Conservation (phyloP, 2,113 vertebrate species). For the Platysteira castanea region DNA sequence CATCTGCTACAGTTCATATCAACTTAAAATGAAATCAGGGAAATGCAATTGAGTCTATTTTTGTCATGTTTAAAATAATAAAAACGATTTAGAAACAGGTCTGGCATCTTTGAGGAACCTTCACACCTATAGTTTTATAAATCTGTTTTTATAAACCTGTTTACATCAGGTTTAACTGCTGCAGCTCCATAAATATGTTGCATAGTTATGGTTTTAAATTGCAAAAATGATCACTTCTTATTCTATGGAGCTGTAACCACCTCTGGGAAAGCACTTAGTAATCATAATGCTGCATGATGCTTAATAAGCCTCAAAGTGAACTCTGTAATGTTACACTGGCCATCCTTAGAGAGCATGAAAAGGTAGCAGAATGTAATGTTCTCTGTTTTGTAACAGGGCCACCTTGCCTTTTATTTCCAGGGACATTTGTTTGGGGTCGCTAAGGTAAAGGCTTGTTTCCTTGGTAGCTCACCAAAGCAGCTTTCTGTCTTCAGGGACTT, state of each 20-base stretch:
- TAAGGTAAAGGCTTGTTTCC: neutral
- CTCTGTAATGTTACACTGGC: neutral
- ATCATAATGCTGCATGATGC: fast-evolving
- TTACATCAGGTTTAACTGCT: neutral
- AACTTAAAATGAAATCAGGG: neutral
- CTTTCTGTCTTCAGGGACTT: neutral
- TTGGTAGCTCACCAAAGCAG: neutral
- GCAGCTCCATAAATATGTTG: neutral
- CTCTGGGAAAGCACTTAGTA: neutral
- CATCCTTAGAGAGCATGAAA: neutral
- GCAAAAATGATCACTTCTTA: neutral
- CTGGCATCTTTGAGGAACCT: neutral
- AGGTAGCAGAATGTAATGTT: neutral
- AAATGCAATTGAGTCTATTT: neutral
- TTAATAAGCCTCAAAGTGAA: neutral
- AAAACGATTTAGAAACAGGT: neutral
- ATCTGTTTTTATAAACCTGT: neutral
- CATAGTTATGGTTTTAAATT: neutral
- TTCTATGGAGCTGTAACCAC: neutral
- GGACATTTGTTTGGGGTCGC: neutral
- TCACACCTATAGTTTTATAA: neutral
- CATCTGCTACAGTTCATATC: neutral
- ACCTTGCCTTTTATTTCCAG: neutral
- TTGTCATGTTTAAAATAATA: neutral
- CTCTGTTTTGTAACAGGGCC: neutral